Evolutionary conservation across 2,797 vertebrate genomes (phyloP).

Genomic region (Centroberyx gerrardi): DNA sequence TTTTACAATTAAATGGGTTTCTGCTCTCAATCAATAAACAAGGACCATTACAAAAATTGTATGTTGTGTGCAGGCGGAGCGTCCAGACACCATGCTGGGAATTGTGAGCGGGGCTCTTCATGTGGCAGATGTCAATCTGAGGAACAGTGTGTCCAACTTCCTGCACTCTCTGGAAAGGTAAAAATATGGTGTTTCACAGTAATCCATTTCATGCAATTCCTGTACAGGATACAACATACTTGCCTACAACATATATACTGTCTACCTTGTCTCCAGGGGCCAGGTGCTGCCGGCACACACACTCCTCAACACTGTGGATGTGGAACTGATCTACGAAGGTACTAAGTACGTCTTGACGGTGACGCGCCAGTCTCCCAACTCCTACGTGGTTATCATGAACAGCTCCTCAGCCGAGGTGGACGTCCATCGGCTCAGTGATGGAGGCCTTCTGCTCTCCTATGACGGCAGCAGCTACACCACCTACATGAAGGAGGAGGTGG

Average conservation of each 20-base stretch:
- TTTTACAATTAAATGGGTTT: background rate
- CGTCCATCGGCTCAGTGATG: conserved; percentile 96
- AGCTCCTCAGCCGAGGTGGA: conserved; percentile 93
- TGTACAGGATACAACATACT: background rate
- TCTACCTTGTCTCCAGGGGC: conserved; percentile 83
- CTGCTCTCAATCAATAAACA: background rate
- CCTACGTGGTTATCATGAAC: conserved; percentile 99
- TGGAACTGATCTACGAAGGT: conserved; percentile 97
- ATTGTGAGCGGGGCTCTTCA: conserved; percentile 97
- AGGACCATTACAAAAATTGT: background rate
- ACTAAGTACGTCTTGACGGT: conserved; percentile 95
- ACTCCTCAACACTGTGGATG: conserved; percentile 94
- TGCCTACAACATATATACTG: background rate
- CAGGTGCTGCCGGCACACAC: conserved; percentile 97
- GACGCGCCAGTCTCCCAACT: conserved; percentile 97
- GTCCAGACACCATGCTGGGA: conserved; percentile 97
- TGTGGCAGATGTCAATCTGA: conserved; percentile 94
- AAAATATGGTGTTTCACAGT: background rate
- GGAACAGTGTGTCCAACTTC: conserved; percentile 98
- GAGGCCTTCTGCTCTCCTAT: conserved; percentile 95
- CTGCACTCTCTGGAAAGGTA: conserved; percentile 98
- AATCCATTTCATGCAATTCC: background rate
- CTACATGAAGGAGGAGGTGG: conserved; percentile 99
- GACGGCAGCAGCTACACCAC: conserved; percentile 99
- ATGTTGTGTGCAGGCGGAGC: conserved; percentile 88